These are phyloP conservation scores for Palythoa caribaeorum DNA, from an alignment of 92 coral and sea anemone species.

Conservation along the genomic window DNA sequence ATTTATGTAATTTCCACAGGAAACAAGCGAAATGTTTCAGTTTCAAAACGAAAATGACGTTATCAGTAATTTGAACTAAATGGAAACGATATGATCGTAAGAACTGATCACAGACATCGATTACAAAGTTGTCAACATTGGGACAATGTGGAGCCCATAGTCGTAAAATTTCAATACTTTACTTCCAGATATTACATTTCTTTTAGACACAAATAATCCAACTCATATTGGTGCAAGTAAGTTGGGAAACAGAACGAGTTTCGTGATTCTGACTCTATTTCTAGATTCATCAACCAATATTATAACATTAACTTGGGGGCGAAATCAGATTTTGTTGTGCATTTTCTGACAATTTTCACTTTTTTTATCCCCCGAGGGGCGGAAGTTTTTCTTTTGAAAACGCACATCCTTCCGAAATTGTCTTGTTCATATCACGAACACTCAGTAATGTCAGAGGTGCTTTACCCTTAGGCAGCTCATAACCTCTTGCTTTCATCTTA, in stretches of 20 bases:
- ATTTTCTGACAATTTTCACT: background rate
- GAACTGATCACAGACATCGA: background rate
- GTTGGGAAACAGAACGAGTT: background rate
- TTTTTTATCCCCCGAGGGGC: slow-evolving; percentile 4
- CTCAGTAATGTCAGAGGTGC: background rate
- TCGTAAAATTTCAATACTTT: background rate
- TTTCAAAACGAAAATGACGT: background rate
- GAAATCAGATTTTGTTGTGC: background rate
- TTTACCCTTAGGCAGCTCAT: slow-evolving; percentile 1
- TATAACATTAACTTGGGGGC: background rate
- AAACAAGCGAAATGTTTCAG: slow-evolving; percentile 2
- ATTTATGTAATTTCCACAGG: slow-evolving; percentile 25
- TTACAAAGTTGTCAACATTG: background rate
- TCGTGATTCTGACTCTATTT: background rate
- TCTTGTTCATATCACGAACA: background rate
- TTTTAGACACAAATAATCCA: background rate
- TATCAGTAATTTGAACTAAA: background rate
- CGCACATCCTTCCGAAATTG: background rate
- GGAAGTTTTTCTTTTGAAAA: background rate
- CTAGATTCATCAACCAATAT: background rate
- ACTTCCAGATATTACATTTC: background rate
- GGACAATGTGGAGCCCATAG: slow-evolving; percentile 36
- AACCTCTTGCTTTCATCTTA: background rate
- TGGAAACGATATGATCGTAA: background rate
- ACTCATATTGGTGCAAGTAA: background rate